phyloP scores from a whole-genome alignment of 2,797 vertebrate genomes.

The Gobionotothen gibberifrons region DNA sequence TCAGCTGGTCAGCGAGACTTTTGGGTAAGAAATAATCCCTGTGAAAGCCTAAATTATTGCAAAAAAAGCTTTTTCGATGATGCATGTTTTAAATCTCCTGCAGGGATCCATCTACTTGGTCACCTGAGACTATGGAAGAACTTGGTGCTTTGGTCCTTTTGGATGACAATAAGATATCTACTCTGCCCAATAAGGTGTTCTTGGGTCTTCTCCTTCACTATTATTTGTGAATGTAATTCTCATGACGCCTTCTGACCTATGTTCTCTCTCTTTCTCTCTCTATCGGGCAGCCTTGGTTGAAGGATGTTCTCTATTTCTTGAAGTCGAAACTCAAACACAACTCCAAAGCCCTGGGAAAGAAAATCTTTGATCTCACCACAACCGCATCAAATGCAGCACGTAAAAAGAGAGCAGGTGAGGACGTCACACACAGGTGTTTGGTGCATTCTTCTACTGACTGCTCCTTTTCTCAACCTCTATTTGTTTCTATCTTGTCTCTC shows the following conservation, averaged over 20 bases:
- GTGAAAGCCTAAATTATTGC: not conserved
- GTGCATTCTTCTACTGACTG: not conserved
- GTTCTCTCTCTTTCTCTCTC: constrained; percentile 11
- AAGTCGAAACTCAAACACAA: constrained; percentile 6
- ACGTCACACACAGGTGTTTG: not conserved
- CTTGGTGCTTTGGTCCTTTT: constrained; percentile 72
- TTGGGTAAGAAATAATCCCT: constrained; percentile 68
- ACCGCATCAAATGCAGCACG: not conserved
- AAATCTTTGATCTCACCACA: constrained; percentile 63
- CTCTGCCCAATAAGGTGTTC: constrained; percentile 67
- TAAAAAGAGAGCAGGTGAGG: constrained; percentile 53
- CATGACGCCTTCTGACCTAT: not conserved
- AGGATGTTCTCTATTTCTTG: constrained; percentile 63
- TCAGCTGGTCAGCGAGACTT: constrained; percentile 64
- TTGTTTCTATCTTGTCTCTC: not conserved
- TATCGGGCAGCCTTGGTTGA: constrained; percentile 73
- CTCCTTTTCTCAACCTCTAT: not conserved
- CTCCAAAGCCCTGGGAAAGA: constrained; percentile 58
- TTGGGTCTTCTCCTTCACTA: not conserved
- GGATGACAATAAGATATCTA: constrained; percentile 54
- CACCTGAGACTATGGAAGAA: constrained; percentile 62
- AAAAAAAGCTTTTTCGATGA: not conserved
- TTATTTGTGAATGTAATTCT: not conserved
- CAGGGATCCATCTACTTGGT: constrained; percentile 77
- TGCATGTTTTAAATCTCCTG: not conserved